Conservation (phyloP, 2,113 vertebrate species). For the Furnarius figulus region DNA sequence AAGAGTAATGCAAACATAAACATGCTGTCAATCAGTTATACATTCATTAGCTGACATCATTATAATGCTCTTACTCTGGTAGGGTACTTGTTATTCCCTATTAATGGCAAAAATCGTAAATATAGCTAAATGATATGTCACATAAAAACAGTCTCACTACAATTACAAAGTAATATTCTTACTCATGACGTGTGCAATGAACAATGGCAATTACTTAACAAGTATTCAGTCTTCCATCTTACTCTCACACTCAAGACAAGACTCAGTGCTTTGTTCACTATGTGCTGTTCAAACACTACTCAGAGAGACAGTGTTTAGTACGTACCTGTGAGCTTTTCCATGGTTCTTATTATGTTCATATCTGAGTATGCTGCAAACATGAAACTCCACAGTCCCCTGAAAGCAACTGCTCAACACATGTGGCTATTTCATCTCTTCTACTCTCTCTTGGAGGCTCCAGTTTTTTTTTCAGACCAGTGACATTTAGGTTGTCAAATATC, state of each 20-base stretch:
- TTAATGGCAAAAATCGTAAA: neutral
- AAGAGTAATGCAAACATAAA: neutral
- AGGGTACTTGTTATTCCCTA: neutral
- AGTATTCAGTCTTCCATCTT: neutral
- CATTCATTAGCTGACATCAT: neutral
- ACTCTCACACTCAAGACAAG: rapidly evolving
- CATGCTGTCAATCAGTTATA: neutral
- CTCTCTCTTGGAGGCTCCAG: neutral
- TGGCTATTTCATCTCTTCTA: neutral
- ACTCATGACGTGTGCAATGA: rapidly evolving
- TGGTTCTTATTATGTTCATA: neutral
- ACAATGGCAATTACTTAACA: neutral
- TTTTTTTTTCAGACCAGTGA: neutral
- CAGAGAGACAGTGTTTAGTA: neutral
- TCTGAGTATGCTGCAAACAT: neutral
- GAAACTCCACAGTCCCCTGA: neutral
- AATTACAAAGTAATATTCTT: neutral
- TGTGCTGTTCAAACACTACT: neutral
- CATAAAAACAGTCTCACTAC: neutral
- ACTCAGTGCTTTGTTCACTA: neutral
- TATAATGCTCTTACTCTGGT: neutral
- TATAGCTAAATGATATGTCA: neutral
- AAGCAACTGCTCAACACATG: neutral
- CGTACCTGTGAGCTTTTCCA: neutral
- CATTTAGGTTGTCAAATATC: neutral